Evolutionary conservation across 2,113 vertebrate genomes (phyloP).

Genomic region (Alexandromys fortis): DNA sequence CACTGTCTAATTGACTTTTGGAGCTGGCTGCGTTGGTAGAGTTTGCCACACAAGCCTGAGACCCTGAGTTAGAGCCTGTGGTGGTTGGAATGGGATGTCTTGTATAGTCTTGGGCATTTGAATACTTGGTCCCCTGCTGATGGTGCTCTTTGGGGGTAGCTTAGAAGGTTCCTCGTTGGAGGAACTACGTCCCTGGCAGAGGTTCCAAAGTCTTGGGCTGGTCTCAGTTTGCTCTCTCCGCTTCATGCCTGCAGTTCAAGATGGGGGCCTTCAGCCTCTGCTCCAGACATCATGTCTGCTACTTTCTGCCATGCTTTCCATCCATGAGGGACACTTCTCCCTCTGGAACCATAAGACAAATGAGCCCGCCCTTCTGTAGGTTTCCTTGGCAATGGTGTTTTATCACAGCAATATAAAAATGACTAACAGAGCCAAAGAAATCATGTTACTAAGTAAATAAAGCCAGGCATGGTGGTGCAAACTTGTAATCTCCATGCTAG

Average conservation of each 20-base stretch:
- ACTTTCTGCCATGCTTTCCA: not conserved
- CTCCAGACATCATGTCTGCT: not conserved
- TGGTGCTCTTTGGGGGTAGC: not conserved
- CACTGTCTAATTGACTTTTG: not conserved
- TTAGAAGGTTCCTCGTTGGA: not conserved
- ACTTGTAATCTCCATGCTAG: not conserved
- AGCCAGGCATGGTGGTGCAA: not conserved
- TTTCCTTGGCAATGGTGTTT: not conserved
- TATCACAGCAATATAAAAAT: not conserved
- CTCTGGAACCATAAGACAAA: not conserved
- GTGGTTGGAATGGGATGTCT: not conserved
- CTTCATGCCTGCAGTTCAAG: not conserved
- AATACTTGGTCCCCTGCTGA: not conserved
- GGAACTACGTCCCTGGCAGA: not conserved
- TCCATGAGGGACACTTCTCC: not conserved
- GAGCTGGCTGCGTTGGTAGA: not conserved
- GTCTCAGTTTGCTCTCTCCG: not conserved
- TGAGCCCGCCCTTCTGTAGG: not conserved
- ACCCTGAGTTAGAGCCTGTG: not conserved
- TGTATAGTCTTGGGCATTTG: not conserved
- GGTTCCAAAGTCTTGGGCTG: not conserved
- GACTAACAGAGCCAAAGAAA: not conserved
- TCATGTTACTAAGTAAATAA: not conserved
- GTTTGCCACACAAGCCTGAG: not conserved
- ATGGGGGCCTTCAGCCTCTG: not conserved